Conservation (phyloP, 2,888 invertebrate genomes). For the Lycocerus yunnanus region DNA sequence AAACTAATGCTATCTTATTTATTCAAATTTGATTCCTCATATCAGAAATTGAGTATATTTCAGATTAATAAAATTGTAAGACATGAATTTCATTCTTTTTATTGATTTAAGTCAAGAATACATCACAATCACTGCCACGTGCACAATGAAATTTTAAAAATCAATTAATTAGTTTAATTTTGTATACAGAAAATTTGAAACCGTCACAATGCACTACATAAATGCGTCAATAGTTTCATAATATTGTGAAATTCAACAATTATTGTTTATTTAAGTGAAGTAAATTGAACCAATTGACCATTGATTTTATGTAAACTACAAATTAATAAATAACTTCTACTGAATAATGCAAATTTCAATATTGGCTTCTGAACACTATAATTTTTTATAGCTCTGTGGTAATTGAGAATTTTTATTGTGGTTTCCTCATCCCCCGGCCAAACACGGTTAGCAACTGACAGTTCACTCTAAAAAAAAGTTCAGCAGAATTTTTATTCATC, state of each 20-base stretch:
- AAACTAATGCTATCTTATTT: too few relatives aligned
- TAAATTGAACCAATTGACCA: neutral
- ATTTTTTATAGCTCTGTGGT: too few relatives aligned
- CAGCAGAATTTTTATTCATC: neutral
- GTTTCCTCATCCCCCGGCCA: conserved; percentile 58
- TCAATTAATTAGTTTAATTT: neutral
- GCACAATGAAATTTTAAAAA: neutral
- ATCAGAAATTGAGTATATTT: too few relatives aligned
- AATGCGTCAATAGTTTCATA: neutral
- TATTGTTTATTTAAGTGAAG: neutral
- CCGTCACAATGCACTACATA: neutral
- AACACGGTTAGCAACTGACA: conserved; percentile 73
- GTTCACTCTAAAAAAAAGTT: conserved; percentile 62
- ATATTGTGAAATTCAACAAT: neutral
- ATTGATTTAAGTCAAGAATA: too few relatives aligned
- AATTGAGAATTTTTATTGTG: neutral
- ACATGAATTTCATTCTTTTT: too few relatives aligned
- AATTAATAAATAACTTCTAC: neutral
- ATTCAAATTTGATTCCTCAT: too few relatives aligned
- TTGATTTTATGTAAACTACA: neutral
- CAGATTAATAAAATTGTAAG: too few relatives aligned
- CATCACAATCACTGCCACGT: too few relatives aligned
- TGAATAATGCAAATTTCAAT: neutral
- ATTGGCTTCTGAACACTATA: too few relatives aligned
- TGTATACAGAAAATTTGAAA: neutral